phyloP scores from a whole-genome alignment of 2,113 vertebrate genomes.

The Pachypanchax playfairii region DNA sequence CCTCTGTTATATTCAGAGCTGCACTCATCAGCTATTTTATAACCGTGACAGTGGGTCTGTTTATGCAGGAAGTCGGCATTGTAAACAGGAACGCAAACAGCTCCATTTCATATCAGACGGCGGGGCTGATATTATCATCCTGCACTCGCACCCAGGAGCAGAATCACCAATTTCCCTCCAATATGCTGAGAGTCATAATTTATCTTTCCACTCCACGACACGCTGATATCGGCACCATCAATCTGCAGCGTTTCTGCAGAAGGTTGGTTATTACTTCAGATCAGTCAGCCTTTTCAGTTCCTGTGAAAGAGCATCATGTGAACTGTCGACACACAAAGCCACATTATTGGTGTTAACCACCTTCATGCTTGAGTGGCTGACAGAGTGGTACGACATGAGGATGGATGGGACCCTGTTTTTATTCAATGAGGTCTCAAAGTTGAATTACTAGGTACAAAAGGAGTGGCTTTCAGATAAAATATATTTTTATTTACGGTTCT shows the following conservation, averaged over 20 bases:
- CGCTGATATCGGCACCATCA: conserved; percentile 58
- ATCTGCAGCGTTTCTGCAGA: conserved; percentile 32
- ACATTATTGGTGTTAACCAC: conserved; percentile 54
- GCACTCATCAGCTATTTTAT: conserved; percentile 4
- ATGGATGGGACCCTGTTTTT: conserved; percentile 31
- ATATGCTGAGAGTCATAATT: conserved; percentile 55
- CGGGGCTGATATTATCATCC: background rate
- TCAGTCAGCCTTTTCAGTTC: conserved; percentile 52
- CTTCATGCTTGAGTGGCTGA: conserved; percentile 46
- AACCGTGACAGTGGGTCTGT: conserved; percentile 2
- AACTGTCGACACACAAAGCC: conserved; percentile 40
- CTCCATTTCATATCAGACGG: conserved; percentile 7
- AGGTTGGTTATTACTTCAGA: conserved; percentile 49
- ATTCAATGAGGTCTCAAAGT: conserved; percentile 7
- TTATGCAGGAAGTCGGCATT: conserved; percentile 9
- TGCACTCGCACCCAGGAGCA: conserved; percentile 19
- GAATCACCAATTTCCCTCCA: conserved; percentile 22
- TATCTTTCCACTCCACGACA: conserved; percentile 59
- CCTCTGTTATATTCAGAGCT: background rate
- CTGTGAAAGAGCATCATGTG: conserved; percentile 29
- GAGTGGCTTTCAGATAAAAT: background rate
- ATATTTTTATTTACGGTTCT: background rate
- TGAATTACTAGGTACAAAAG: background rate
- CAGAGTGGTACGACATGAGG: conserved; percentile 13
- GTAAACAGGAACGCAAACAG: conserved; percentile 19